phyloP scores from a whole-genome alignment of 2,113 vertebrate genomes.

The Anolis sagrei region DNA sequence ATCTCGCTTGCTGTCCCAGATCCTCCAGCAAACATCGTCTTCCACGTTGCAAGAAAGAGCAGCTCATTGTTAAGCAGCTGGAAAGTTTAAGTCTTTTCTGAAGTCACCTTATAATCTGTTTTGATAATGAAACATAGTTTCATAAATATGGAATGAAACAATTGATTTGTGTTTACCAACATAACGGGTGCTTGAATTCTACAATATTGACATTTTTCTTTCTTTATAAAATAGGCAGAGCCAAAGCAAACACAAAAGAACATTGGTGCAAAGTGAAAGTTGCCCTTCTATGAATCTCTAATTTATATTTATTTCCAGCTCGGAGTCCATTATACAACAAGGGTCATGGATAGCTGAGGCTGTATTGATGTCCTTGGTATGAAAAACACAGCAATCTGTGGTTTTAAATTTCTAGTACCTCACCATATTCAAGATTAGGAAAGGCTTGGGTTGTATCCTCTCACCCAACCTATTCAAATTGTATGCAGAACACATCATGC shows the following conservation, averaged over 20 bases:
- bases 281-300: too few relatives aligned
- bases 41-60: conserved; percentile 43
- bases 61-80: conserved; percentile 27
- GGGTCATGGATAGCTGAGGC: neutral
- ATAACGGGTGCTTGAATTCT: conserved; percentile 17
- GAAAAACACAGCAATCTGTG: neutral
- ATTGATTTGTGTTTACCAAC: conserved; percentile 35
- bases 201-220: conserved; percentile 38
- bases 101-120: conserved; percentile 38
- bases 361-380: neutral
- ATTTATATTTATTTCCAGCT: conserved; percentile 6
- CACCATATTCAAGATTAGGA: conserved; percentile 19
- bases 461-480: too few relatives aligned
- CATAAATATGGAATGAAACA: conserved; percentile 25
- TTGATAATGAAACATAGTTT: conserved; percentile 1
- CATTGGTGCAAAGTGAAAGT: neutral
- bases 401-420: conserved; percentile 27
- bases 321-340: conserved; percentile 16
- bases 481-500: too few relatives aligned
- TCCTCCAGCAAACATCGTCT: conserved; percentile 40
- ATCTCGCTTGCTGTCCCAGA: conserved; percentile 44
- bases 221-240: conserved; percentile 34
- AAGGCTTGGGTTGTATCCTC: too few relatives aligned
- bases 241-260: conserved; percentile 33
- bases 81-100: conserved; percentile 31